Evolutionary conservation across 2,888 invertebrate genomes (phyloP).

Genomic region (Sinopyrophorus schimmeli): DNA sequence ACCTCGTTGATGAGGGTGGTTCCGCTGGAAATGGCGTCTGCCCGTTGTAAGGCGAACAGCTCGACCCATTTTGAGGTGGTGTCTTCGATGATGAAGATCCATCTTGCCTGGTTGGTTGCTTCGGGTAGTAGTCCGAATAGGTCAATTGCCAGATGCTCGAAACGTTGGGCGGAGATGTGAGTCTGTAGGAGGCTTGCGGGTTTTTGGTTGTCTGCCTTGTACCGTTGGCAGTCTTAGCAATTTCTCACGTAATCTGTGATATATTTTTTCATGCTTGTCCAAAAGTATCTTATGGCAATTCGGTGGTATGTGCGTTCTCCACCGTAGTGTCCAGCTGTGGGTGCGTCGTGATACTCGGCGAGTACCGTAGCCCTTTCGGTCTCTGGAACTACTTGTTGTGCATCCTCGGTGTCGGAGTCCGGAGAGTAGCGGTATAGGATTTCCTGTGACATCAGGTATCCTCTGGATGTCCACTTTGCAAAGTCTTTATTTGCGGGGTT

Average conservation of each 20-base stretch:
- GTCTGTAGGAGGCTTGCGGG: conserved; percentile 23
- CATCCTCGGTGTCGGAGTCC: conserved; percentile 19
- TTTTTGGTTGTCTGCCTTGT: conserved; percentile 24
- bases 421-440: conserved; percentile 26
- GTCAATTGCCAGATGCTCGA: conserved; percentile 6
- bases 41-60: too few relatives aligned
- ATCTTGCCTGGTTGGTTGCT: too few relatives aligned
- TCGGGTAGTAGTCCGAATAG: conserved; percentile 4
- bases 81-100: too few relatives aligned
- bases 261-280: neutral
- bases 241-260: conserved; percentile 11
- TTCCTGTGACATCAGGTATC: conserved; percentile 17
- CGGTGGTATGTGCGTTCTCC: neutral
- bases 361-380: neutral
- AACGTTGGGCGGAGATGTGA: conserved; percentile 3
- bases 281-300: conserved; percentile 1
- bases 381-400: conserved; percentile 20
- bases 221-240: conserved; percentile 30
- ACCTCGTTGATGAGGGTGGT: conserved; percentile 39
- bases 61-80: too few relatives aligned
- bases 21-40: too few relatives aligned
- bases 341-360: neutral
- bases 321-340: conserved; percentile 14
- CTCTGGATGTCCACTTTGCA: conserved; percentile 9
- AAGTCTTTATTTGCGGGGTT: too few relatives aligned